Conservation (phyloP, 2,888 invertebrate genomes). For the Furcula furcula region DNA sequence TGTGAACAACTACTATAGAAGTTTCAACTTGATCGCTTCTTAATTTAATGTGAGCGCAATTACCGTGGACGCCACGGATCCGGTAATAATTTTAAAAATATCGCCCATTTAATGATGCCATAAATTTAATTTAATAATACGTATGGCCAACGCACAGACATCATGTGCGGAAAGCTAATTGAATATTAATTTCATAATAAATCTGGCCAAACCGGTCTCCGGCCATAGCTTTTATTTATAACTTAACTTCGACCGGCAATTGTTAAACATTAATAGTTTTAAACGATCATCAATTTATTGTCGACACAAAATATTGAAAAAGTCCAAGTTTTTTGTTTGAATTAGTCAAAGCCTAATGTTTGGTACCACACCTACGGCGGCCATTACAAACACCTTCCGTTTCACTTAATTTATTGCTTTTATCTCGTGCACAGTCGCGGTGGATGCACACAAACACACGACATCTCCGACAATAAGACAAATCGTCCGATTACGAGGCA, state of each 20-base stretch:
- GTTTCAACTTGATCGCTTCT: constrained; percentile 37
- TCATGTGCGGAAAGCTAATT: constrained; percentile 82
- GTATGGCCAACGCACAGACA: constrained; percentile 71
- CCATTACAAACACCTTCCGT: constrained; percentile 75
- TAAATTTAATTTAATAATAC: constrained; percentile 80
- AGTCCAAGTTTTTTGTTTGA: constrained; percentile 27
- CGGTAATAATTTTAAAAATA: constrained; percentile 76
- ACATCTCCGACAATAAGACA: constrained; percentile 78
- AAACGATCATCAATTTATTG: constrained; percentile 43
- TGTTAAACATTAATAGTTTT: constrained; percentile 40
- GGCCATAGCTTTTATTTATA: constrained; percentile 62
- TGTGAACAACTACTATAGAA: constrained; percentile 16
- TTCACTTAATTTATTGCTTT: constrained; percentile 76
- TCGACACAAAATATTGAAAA: constrained; percentile 26
- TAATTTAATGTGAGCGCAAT: constrained; percentile 58
- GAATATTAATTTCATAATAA: constrained; percentile 80
- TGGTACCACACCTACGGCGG: constrained; percentile 62
- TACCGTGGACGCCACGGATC: constrained; percentile 60
- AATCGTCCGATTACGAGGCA: constrained; percentile 76
- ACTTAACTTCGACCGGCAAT: constrained; percentile 57
- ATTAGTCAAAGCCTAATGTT: constrained; percentile 50
- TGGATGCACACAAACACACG: constrained; percentile 75
- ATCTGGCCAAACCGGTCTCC: constrained; percentile 69
- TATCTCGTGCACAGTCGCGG: constrained; percentile 76
- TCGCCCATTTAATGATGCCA: constrained; percentile 77